A percentile compares a stretch with the other conserved stretches of the same genome.
Conservation (phyloP, 1,140 invertebrate genomes). For the Anoplolepis gracilipes region DNA sequence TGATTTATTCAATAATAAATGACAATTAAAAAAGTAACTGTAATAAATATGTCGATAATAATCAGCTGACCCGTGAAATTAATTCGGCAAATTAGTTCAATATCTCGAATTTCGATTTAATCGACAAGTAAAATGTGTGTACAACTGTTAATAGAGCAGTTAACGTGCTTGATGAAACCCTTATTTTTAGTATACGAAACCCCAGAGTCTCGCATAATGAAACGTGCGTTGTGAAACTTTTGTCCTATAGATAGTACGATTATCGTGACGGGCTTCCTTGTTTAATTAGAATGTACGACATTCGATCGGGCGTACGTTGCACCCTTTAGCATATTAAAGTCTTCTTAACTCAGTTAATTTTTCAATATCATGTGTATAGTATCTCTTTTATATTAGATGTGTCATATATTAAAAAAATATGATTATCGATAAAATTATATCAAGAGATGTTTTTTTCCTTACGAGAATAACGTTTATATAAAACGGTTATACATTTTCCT, state of each 20-base stretch:
- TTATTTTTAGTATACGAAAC: background rate
- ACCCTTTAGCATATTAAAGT: background rate
- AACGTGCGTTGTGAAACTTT: background rate
- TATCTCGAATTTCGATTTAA: background rate
- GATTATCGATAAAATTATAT: background rate
- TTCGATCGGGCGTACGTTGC: constrained; percentile 7
- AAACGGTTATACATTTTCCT: background rate
- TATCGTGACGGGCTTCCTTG: constrained; percentile 10
- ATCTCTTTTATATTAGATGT: background rate
- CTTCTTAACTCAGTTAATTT: constrained; percentile 9
- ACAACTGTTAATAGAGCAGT: background rate
- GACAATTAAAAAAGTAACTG: background rate
- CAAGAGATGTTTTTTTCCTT: background rate
- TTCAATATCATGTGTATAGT: background rate
- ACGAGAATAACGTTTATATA: background rate
- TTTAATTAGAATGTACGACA: constrained; percentile 35
- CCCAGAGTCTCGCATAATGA: background rate
- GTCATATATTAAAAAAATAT: background rate
- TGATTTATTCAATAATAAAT: background rate
- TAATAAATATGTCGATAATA: background rate
- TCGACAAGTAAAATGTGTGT: background rate
- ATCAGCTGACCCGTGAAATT: background rate
- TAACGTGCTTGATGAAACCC: background rate
- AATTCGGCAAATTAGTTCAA: background rate
- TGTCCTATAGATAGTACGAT: background rate